These are phyloP conservation scores for mouse (Mus musculus) DNA, from an alignment of 2,113 vertebrate genomes.

Conservation along the genomic window GRCm39 chr17:76281501-76282000, in stretches of 20 bases:
- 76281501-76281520: slow-evolving; percentile 3
- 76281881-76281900: not conserved
- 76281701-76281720: not conserved
- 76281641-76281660: not conserved
- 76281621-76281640: not conserved
- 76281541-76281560: not conserved
- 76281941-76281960: not conserved
- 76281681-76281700: not conserved
- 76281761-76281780: not conserved
- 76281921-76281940: not conserved
- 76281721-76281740: not conserved
- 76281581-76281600: not conserved
- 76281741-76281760: not conserved
- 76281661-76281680: not conserved
- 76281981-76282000: too few relatives aligned
- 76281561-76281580: not conserved
- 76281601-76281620: not conserved
- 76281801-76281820: too few relatives aligned
- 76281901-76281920: not conserved
- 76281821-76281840: not conserved
- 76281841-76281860: too few relatives aligned
- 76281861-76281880: not conserved
- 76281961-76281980: too few relatives aligned
- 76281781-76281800: not conserved
- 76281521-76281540: slow-evolving; percentile 5